Evolutionary conservation across 2,113 vertebrate species (phyloP).

Genomic region (Gavia stellata): DNA sequence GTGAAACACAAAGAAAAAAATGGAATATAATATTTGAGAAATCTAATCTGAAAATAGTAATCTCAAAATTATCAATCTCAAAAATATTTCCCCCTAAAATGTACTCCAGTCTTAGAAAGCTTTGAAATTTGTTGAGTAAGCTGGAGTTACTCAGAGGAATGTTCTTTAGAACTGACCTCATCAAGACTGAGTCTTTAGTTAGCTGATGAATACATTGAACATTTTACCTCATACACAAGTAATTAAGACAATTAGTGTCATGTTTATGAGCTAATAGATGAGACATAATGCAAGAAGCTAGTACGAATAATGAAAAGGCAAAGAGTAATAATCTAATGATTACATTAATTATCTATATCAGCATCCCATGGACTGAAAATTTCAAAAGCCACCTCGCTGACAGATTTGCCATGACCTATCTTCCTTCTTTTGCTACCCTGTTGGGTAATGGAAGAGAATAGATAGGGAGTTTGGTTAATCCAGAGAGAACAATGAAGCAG

Average conservation of each 20-base stretch:
- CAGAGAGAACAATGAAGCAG: not conserved
- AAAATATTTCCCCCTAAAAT: not conserved
- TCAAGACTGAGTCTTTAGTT: not conserved
- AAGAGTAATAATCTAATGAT: not conserved
- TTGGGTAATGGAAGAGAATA: not conserved
- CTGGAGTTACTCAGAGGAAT: not conserved
- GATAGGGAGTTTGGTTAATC: not conserved
- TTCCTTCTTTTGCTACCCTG: not conserved
- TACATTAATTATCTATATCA: not conserved
- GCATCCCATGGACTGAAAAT: not conserved
- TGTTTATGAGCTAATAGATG: not conserved
- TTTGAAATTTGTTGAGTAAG: not conserved
- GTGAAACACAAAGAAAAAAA: not conserved
- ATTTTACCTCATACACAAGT: not conserved
- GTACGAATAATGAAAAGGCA: not conserved
- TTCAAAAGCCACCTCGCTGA: not conserved
- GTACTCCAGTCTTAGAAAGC: not conserved
- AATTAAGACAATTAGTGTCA: not conserved
- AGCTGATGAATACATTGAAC: not conserved
- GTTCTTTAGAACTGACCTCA: not conserved
- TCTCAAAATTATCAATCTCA: not conserved
- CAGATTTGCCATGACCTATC: not conserved
- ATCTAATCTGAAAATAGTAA: not conserved
- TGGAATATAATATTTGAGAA: not conserved
- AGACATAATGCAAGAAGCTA: not conserved